Conservation (phyloP, 2,113 vertebrate species). For the Aldabrachelys gigantea region DNA sequence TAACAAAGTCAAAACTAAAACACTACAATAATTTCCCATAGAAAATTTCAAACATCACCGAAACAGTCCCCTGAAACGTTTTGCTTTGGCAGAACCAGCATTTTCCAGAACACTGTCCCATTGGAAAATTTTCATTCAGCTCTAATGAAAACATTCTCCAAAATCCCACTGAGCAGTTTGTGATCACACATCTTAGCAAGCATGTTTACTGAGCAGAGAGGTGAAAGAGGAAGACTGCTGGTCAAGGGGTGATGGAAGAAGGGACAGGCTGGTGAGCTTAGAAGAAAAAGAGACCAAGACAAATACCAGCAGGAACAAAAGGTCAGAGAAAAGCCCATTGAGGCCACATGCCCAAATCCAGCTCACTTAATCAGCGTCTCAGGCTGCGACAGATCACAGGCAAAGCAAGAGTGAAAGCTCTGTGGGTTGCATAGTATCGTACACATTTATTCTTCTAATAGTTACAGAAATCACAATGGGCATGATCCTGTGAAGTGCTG, state of each 20-base stretch:
- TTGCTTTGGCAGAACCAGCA: neutral
- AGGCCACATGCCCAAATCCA: neutral
- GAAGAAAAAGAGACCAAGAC: neutral
- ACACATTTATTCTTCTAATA: neutral
- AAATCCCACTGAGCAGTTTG: neutral
- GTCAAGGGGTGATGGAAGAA: neutral
- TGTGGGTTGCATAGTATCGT: neutral
- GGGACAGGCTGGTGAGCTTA: neutral
- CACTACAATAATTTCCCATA: neutral
- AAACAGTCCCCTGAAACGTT: neutral
- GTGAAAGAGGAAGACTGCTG: neutral
- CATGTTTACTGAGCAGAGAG: neutral
- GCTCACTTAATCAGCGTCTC: neutral
- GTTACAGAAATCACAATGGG: rapidly evolving
- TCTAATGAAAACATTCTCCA: neutral
- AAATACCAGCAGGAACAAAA: neutral
- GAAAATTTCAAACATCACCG: neutral
- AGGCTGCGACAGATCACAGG: neutral
- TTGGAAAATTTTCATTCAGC: neutral
- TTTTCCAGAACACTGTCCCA: neutral
- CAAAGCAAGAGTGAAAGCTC: neutral
- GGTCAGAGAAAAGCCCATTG: neutral
- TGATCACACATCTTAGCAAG: neutral
- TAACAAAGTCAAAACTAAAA: constrained; percentile 12
- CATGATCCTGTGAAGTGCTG: neutral